Conservation (phyloP, 1,140 invertebrate genomes). For the Pseudomyrmex sp. region DNA sequence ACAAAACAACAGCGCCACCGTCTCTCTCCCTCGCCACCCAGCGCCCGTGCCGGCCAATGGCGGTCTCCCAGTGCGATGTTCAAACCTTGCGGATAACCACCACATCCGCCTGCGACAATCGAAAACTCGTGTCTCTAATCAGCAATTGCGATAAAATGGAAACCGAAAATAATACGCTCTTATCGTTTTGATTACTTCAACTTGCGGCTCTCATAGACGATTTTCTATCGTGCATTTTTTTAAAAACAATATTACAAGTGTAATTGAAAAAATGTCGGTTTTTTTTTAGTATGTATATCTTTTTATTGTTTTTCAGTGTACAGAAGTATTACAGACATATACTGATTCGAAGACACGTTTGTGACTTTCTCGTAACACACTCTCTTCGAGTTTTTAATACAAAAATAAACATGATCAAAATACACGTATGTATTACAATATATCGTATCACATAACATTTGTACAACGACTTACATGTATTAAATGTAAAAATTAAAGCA, state of each 20-base stretch:
- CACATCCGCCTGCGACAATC: constrained; percentile 1
- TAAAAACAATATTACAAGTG: not conserved
- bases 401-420: too few species aligned
- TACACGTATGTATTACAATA: too few species aligned
- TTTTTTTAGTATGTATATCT: too few species aligned
- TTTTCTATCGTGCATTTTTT: not conserved
- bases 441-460: too few species aligned
- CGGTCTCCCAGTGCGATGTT: constrained; percentile 43
- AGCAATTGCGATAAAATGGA: constrained; percentile 1
- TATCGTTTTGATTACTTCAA: not conserved
- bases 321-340: too few species aligned
- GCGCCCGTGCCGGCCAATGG: constrained; percentile 20
- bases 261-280: too few species aligned
- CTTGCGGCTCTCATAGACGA: not conserved
- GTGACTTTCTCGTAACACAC: too few species aligned
- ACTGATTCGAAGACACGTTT: too few species aligned
- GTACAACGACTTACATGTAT: too few species aligned
- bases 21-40: not conserved
- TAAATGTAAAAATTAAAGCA: too few species aligned
- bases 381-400: too few species aligned
- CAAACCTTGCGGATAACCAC: constrained; percentile 45
- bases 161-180: not conserved
- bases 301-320: too few species aligned
- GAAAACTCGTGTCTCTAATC: not conserved
- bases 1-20: constrained; percentile 57